Base-by-base conservation (phyloP, 2,888 invertebrate genomes). In the Glyphotaelius pellucidus region DNA sequence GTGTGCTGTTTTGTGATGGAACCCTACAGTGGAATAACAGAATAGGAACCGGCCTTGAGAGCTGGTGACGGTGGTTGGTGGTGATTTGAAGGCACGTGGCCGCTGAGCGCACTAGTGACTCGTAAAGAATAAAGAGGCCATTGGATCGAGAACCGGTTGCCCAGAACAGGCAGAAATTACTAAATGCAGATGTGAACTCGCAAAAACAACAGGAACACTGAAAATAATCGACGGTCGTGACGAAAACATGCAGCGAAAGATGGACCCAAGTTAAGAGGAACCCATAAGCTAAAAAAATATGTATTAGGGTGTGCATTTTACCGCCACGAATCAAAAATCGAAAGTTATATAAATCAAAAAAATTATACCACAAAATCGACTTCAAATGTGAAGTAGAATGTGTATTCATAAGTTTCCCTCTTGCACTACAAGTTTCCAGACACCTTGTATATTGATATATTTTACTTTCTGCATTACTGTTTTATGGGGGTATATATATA, bases 31-130 rank as follows among this genome's bases (percentile, higher is more conserved):
- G 47, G 47, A 14, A 3, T 3, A 47, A 3, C 83, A 83, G 83
- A 12, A 83, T 35, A 83, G 83, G 83, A 83, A 83, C 83, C 35
- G 38, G 35, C 83, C 83, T 32, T 83, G 83, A 25, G 25, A 67
- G n/a, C 7, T 4, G 67, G 14, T 7, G 81, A 14, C 25, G 25
- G 67, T 15, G 14, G 47, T 3, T 3, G 47, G 19, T 52, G n/a
- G 83, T 32, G 83, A 31, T 83, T 35, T 35, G 83, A 32, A 35
- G 67, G 32, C 32, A 83, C 83, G 25, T 67, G 52, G 52, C 15
- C 52, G 52, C 19, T 25, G 25, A 67, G 25, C 67, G n/a, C 67
- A n/a, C 67, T n/a, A 67, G 25, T 52, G 25, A n/a, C 67, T 67
- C 3, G 9, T 52, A 83, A 83, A 19, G 7, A 19, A 9, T 83